Percentiles rank a stretch among this genome's conserved stretches.
These are phyloP conservation scores for Microtus montanus DNA, from an alignment of 2,113 vertebrate genomes.

Conservation along the genomic window DNA sequence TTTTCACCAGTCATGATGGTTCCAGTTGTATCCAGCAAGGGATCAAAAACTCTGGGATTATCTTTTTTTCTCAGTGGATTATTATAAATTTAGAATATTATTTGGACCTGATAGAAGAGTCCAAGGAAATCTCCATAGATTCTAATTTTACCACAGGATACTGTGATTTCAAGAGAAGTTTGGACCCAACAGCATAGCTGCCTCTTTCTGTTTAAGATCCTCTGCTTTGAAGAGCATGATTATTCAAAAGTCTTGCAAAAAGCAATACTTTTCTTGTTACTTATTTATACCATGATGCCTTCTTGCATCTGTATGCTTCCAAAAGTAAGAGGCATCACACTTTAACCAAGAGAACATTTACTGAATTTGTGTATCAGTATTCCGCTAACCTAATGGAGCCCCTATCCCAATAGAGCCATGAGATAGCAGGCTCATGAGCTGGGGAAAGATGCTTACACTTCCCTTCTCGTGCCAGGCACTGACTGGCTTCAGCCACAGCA, in stretches of 20 bases:
- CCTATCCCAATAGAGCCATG: background rate
- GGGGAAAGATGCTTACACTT: background rate
- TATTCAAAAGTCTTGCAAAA: background rate
- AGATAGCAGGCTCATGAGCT: background rate
- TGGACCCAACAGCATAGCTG: background rate
- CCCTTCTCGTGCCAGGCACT: background rate
- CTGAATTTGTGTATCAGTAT: background rate
- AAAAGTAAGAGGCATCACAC: slow-evolving; percentile 56
- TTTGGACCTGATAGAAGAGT: slow-evolving; percentile 36
- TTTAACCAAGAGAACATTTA: slow-evolving; percentile 12
- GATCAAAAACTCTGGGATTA: background rate
- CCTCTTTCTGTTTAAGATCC: background rate
- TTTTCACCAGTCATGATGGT: background rate
- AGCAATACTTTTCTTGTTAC: background rate
- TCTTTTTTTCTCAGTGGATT: slow-evolving; percentile 52
- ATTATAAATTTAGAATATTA: slow-evolving; percentile 36
- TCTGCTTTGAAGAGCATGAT: background rate
- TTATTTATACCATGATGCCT: background rate
- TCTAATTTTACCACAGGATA: slow-evolving; percentile 18
- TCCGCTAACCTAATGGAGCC: background rate
- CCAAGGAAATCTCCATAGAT: slow-evolving; percentile 12
- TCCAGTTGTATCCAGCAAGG: slow-evolving; percentile 5
- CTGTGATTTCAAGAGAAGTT: slow-evolving; percentile 36
- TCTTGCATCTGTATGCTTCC: background rate
- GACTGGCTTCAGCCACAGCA: background rate